phyloP scores from a whole-genome alignment of 2,797 vertebrate species.

The Atherinosoma microstoma region DNA sequence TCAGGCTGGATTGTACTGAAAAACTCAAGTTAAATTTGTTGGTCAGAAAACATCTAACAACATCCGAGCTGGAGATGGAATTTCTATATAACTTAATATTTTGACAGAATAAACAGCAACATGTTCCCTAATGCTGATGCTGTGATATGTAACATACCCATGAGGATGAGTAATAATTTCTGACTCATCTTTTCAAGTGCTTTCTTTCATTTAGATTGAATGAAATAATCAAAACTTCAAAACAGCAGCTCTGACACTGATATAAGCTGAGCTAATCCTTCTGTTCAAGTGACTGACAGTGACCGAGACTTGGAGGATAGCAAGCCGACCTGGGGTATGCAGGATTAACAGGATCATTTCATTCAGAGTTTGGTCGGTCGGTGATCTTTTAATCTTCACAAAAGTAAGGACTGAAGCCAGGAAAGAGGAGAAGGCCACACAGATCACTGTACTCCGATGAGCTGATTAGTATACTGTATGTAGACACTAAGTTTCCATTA shows the following conservation, averaged over 20 bases:
- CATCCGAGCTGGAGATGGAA: constrained; percentile 23
- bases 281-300: constrained; percentile 38
- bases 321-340: constrained; percentile 25
- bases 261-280: constrained; percentile 20
- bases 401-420: constrained; percentile 45
- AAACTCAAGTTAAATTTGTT: constrained; percentile 24
- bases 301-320: constrained; percentile 15
- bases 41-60: constrained; percentile 26
- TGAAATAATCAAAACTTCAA: constrained; percentile 18
- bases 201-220: constrained; percentile 16
- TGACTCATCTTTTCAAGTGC: constrained; percentile 10
- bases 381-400: constrained; percentile 67
- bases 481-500: constrained; percentile 68
- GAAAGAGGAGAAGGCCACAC: constrained; percentile 74
- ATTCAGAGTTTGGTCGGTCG: constrained; percentile 46
- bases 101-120: constrained; percentile 11
- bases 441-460: constrained; percentile 64
- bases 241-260: neutral
- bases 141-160: constrained; percentile 7
- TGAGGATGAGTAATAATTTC: constrained; percentile 1
- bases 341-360: constrained; percentile 64
- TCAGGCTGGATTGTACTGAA: constrained; percentile 30
- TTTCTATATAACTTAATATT: constrained; percentile 30
- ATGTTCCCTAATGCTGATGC: constrained; percentile 2
- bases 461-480: constrained; percentile 62